Conservation (phyloP, 2,888 invertebrate species). For the Agrochola circellaris region DNA sequence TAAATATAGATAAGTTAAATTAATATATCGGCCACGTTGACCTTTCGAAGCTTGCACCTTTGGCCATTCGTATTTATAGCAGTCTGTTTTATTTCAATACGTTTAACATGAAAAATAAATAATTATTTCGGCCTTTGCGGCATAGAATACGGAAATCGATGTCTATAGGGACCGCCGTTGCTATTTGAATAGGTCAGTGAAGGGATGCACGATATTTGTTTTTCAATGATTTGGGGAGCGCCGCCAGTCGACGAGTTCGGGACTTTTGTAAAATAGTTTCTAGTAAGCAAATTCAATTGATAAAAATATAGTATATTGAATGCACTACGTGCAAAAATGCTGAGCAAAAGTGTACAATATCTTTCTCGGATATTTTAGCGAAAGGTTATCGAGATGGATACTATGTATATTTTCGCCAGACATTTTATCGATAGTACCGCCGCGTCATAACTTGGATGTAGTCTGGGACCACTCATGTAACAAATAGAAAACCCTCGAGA, state of each 20-base stretch:
- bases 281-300: conserved; percentile 24
- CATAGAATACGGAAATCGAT: conserved; percentile 20
- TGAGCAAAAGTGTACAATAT: conserved; percentile 35
- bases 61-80: conserved; percentile 35
- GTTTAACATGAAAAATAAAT: conserved; percentile 24
- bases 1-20: conserved; percentile 48
- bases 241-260: neutral
- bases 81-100: conserved; percentile 19
- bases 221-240: conserved; percentile 11
- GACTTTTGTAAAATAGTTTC: conserved; percentile 2
- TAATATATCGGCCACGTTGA: conserved; percentile 28
- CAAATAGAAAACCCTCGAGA: conserved; percentile 48
- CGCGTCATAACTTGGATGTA: conserved; percentile 38
- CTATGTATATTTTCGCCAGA: conserved; percentile 34
- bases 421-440: conserved; percentile 34
- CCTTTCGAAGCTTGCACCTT: conserved; percentile 46
- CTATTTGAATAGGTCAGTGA: conserved; percentile 29
- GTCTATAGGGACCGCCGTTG: neutral
- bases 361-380: conserved; percentile 24
- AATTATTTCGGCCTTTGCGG: conserved; percentile 1
- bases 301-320: neutral
- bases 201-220: conserved; percentile 33
- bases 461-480: conserved; percentile 50
- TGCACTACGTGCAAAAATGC: conserved; percentile 37
- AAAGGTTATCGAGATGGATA: conserved; percentile 35